Evolutionary conservation across 2,797 vertebrate genomes (phyloP).

Genomic region (Discoglossus pictus): DNA sequence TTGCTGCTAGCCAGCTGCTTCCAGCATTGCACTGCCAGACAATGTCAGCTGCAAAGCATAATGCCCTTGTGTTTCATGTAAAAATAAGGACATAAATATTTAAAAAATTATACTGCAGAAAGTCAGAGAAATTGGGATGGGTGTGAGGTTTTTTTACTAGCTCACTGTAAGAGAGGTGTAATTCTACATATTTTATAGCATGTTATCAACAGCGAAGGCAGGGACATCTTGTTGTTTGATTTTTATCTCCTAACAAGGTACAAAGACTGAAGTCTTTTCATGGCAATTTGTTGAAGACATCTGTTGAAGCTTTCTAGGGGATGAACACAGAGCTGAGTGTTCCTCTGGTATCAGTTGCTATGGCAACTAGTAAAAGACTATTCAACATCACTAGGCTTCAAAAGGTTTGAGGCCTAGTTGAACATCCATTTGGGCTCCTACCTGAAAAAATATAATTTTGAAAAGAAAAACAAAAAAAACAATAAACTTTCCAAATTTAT

Average conservation of each 20-base stretch:
- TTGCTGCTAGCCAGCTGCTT: constrained; percentile 84
- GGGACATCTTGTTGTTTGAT: constrained; percentile 79
- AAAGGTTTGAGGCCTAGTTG: constrained; percentile 93
- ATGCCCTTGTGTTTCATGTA: constrained; percentile 78
- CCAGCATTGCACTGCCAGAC: constrained; percentile 71
- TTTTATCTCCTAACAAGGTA: constrained; percentile 90
- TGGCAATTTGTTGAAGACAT: constrained; percentile 99
- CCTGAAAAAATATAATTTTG: constrained; percentile 79
- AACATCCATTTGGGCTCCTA: constrained; percentile 96
- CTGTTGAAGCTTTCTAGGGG: constrained; percentile 92
- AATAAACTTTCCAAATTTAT: constrained; percentile 72
- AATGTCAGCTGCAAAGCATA: constrained; percentile 84
- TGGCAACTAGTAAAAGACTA: constrained; percentile 95
- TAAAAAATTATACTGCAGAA: constrained; percentile 76
- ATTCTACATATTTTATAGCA: constrained; percentile 77
- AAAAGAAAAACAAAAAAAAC: constrained; percentile 71
- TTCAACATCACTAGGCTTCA: constrained; percentile 89
- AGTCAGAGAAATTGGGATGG: constrained; percentile 60
- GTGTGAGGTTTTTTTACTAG: constrained; percentile 67
- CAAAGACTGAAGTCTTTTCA: constrained; percentile 90
- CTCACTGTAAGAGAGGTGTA: constrained; percentile 63
- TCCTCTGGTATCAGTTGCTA: constrained; percentile 93
- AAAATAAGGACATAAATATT: constrained; percentile 90
- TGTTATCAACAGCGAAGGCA: constrained; percentile 71
- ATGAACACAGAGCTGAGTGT: constrained; percentile 85